Percentiles rank a stretch among this genome's conserved stretches.
Evolutionary conservation across 2,888 invertebrate species (phyloP).

Genomic region (Lasioglossum morio): DNA sequence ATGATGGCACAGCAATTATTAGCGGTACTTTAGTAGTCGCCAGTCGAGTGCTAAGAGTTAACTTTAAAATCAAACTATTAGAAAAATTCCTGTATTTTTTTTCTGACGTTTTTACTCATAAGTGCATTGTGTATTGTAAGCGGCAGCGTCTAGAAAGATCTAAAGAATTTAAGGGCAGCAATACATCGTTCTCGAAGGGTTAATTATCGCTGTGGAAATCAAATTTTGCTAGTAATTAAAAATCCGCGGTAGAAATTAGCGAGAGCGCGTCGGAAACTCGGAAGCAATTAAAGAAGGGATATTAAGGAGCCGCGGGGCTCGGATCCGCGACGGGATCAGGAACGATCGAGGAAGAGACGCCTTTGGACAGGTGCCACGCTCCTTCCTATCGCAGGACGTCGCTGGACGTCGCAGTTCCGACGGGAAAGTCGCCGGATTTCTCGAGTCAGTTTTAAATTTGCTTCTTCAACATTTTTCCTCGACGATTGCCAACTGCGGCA

Average conservation of each 20-base stretch:
- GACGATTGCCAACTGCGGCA: neutral
- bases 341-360: neutral
- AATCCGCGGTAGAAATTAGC: neutral
- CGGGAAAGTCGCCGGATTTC: constrained; percentile 6
- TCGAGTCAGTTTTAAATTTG: constrained; percentile 4
- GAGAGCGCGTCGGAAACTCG: neutral
- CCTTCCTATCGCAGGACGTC: neutral
- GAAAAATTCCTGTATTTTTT: no score
- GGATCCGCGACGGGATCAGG: neutral
- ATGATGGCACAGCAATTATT: no score
- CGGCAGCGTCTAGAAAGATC: no score
- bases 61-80: no score
- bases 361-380: neutral
- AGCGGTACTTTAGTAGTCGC: no score
- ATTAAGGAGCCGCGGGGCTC: neutral
- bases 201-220: neutral
- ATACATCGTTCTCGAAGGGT: neutral
- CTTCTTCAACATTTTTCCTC: neutral
- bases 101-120: neutral
- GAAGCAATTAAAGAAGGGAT: constrained; percentile 19
- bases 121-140: no score
- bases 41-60: no score
- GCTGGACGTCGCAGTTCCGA: neutral
- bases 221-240: constrained; percentile 34
- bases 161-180: neutral